phyloP scores from a whole-genome alignment of 2,797 vertebrate genomes.

The Bufotes viridis region DNA sequence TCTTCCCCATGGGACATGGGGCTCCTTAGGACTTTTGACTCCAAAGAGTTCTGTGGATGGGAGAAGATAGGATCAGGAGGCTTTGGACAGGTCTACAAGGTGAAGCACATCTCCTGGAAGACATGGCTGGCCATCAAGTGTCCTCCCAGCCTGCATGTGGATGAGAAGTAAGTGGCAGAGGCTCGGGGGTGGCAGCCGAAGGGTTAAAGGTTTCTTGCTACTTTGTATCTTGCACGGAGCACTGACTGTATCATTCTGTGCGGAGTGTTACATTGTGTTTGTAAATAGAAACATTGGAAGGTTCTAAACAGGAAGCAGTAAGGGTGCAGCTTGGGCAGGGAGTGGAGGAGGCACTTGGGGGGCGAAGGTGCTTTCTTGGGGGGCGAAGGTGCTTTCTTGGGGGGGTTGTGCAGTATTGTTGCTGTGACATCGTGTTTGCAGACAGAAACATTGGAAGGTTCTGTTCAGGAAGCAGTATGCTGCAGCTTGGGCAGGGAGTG shows the following conservation, averaged over 20 bases:
- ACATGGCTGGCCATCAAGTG: constrained; percentile 98
- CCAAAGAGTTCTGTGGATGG: constrained; percentile 88
- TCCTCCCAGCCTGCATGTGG: constrained; percentile 93
- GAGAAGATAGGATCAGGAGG: constrained; percentile 97
- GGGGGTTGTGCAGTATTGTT: too few species aligned
- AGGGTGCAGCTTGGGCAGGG: neutral
- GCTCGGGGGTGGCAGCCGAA: neutral
- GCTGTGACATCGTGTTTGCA: too few species aligned
- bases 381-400: too few species aligned
- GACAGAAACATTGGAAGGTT: too few species aligned
- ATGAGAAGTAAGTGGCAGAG: constrained; percentile 87
- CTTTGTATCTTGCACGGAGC: neutral
- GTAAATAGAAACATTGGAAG: neutral
- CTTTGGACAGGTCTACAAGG: constrained; percentile 97
- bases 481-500: neutral
- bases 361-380: too few species aligned
- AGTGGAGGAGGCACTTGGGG: neutral
- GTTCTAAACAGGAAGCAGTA: neutral
- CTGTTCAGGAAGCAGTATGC: neutral
- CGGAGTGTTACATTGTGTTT: too few species aligned
- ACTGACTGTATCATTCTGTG: neutral
- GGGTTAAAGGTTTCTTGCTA: neutral
- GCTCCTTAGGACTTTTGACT: constrained; percentile 89
- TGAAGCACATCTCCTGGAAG: constrained; percentile 96
- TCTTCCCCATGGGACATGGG: constrained; percentile 85